Conservation (phyloP, 2,113 vertebrate genomes). For the Microcebus murinus region DNA sequence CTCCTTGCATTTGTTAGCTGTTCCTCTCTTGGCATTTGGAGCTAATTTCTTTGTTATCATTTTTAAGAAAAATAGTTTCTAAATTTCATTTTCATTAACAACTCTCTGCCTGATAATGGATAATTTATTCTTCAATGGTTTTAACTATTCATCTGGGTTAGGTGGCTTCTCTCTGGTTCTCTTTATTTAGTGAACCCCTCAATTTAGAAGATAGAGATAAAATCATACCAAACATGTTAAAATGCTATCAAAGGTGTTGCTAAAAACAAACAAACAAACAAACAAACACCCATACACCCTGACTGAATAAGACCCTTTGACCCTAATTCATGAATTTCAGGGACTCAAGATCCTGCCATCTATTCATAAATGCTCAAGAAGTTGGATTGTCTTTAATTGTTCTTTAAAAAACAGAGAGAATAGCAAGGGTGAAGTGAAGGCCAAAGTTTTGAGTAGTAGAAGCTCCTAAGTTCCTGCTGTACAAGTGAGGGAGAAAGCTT, state of each 20-base stretch:
- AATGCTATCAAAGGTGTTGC: not conserved
- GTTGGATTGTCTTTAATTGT: not conserved
- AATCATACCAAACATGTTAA: not conserved
- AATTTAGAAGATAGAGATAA: not conserved
- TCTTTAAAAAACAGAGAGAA: not conserved
- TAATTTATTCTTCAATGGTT: not conserved
- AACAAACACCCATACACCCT: too few relatives aligned
- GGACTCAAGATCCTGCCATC: not conserved
- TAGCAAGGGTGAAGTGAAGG: not conserved
- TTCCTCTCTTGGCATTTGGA: not conserved
- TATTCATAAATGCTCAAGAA: not conserved
- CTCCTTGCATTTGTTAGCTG: not conserved
- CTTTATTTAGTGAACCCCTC: not conserved
- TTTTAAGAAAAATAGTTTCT: not conserved
- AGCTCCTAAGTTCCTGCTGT: not conserved
- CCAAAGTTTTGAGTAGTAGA: not conserved
- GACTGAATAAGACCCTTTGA: not conserved
- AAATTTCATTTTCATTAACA: not conserved
- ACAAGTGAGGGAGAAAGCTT: not conserved
- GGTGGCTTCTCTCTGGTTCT: not conserved
- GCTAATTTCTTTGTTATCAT: not conserved
- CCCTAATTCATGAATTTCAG: not conserved
- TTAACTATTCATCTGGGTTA: not conserved
- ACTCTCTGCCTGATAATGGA: not conserved
- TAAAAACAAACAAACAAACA: not conserved